Percentiles rank a stretch among this genome's conserved stretches.
Evolutionary conservation across 1,140 invertebrate species (phyloP).

Genomic region (Trinorchestia longiramus): DNA sequence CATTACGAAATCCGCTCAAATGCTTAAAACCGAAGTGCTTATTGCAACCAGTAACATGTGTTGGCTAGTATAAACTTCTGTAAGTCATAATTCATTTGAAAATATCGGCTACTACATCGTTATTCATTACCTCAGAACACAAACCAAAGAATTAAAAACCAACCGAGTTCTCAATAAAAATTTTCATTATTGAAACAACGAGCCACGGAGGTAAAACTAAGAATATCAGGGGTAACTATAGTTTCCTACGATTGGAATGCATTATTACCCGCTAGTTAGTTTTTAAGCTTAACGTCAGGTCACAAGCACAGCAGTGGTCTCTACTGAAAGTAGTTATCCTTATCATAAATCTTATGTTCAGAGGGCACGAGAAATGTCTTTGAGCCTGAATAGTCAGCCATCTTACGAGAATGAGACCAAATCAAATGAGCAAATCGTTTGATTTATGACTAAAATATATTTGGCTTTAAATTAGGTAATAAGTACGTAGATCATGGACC

Average conservation of each 20-base stretch:
- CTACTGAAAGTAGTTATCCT: background rate
- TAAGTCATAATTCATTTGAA: background rate
- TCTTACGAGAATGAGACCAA: conserved; percentile 26
- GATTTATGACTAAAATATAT: conserved; percentile 13
- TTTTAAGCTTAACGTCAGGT: background rate
- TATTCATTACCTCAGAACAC: background rate
- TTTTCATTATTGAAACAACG: background rate
- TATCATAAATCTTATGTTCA: conserved; percentile 17
- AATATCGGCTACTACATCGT: background rate
- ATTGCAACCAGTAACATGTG: conserved; percentile 7
- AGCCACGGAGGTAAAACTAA: background rate
- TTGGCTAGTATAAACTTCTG: background rate
- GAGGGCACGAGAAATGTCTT: conserved; percentile 6
- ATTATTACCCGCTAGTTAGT: background rate
- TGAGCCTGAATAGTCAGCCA: background rate
- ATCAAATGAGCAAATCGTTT: background rate
- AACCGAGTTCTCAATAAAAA: background rate
- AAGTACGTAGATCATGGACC: background rate
- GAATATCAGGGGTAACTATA: background rate
- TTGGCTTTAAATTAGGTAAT: conserved; percentile 24
- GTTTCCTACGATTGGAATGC: background rate
- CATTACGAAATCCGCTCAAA: background rate
- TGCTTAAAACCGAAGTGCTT: background rate
- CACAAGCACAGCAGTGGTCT: background rate
- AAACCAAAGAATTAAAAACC: background rate